These are phyloP conservation scores for Ptychobarbus kaznakovi DNA, from an alignment of 2,797 vertebrate species.

Conservation along the genomic window DNA sequence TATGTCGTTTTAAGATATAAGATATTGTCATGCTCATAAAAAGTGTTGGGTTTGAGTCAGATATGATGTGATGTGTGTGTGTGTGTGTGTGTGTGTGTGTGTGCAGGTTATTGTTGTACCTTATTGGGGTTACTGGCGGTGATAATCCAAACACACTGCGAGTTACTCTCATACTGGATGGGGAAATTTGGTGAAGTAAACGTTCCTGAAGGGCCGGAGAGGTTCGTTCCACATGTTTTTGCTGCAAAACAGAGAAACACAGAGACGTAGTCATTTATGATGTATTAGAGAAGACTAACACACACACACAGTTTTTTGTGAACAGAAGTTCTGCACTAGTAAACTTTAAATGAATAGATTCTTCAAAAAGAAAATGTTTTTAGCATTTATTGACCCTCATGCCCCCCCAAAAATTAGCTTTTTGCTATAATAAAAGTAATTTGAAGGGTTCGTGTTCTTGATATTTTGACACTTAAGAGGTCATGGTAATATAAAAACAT, in stretches of 20 bases:
- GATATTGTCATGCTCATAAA: neutral
- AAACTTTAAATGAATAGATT: neutral
- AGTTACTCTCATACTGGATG: slow-evolving; percentile 97
- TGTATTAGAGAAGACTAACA: neutral
- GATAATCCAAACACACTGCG: slow-evolving; percentile 97
- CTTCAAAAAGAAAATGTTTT: neutral
- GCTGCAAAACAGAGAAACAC: slow-evolving; percentile 75
- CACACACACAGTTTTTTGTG: neutral
- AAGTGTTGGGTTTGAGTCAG: neutral
- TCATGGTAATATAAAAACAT: too few relatives aligned
- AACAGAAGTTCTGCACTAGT: neutral
- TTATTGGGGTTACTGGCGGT: slow-evolving; percentile 92
- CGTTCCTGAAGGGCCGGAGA: slow-evolving; percentile 91
- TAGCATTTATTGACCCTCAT: neutral
- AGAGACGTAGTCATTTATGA: neutral
- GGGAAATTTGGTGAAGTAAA: slow-evolving; percentile 97
- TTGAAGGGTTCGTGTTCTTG: too few relatives aligned
- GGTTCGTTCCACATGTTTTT: slow-evolving; percentile 94
- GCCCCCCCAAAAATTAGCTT: neutral
- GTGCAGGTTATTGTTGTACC: slow-evolving; percentile 74
- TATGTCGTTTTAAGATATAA: neutral
- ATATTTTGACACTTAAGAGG: too few relatives aligned
- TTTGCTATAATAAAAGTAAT: neutral
- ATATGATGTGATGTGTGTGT: neutral
- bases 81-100: neutral